Evolutionary conservation across 2,888 invertebrate genomes (phyloP).

Genomic region (Cheilosia soror): DNA sequence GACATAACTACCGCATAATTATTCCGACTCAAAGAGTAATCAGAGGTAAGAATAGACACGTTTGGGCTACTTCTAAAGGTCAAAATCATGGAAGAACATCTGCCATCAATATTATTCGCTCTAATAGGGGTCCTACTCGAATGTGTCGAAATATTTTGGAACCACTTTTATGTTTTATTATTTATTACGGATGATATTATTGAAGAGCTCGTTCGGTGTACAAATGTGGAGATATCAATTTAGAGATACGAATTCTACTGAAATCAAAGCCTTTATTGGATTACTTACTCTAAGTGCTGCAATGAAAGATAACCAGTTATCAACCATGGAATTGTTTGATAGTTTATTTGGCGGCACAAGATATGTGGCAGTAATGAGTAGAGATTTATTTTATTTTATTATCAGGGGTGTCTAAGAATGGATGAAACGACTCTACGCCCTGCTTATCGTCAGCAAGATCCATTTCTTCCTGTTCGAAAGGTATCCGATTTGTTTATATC

Average conservation of each 20-base stretch:
- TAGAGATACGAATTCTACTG: conserved; percentile 49
- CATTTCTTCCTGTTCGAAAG: conserved; percentile 40
- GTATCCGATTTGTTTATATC: conserved; percentile 48
- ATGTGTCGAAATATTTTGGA: conserved; percentile 55
- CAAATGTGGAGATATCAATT: conserved; percentile 60
- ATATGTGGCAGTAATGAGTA: conserved; percentile 74
- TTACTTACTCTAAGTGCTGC: conserved; percentile 61
- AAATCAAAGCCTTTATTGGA: conserved; percentile 71
- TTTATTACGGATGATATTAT: conserved; percentile 55
- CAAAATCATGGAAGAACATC: conserved; percentile 40
- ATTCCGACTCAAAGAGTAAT: conserved; percentile 72
- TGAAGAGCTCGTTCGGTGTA: conserved; percentile 52
- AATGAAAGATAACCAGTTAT: conserved; percentile 75
- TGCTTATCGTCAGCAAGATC: conserved; percentile 39
- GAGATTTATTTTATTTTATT: neutral
- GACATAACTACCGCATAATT: conserved; percentile 72
- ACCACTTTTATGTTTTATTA: conserved; percentile 45
- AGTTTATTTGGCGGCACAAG: conserved; percentile 70
- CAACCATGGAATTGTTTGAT: conserved; percentile 76
- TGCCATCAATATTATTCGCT: conserved; percentile 44
- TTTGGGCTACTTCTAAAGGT: conserved; percentile 43
- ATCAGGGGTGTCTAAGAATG: too few species aligned
- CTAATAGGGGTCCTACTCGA: conserved; percentile 58
- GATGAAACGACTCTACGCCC: conserved; percentile 49
- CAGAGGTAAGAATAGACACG: conserved; percentile 45